These are phyloP conservation scores for Halictus rubicundus DNA, from an alignment of 1,140 invertebrate genomes.

Conservation along the genomic window DNA sequence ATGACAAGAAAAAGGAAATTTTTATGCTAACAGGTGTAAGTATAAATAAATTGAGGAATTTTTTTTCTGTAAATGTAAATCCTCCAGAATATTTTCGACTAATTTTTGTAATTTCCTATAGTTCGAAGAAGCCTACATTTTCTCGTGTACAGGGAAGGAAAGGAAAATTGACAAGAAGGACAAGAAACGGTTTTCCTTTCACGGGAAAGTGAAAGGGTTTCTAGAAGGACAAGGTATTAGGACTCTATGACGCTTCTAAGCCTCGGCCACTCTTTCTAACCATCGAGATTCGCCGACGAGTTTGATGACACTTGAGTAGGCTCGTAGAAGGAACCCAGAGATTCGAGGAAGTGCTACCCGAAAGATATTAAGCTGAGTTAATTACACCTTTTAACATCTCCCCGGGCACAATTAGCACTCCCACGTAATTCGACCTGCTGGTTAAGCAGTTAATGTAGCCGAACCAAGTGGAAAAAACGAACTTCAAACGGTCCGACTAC, in stretches of 20 bases:
- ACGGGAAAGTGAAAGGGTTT: slow-evolving; percentile 41
- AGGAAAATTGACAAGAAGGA: neutral
- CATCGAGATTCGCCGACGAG: neutral
- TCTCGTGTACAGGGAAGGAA: no score
- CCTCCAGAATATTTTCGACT: no score
- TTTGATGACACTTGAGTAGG: slow-evolving; percentile 9
- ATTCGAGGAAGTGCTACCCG: neutral
- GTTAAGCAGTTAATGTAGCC: neutral
- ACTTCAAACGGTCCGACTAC: neutral
- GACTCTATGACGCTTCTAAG: slow-evolving; percentile 50
- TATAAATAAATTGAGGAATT: no score
- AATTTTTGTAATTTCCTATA: no score
- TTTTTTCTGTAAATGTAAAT: no score
- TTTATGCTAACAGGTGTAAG: no score
- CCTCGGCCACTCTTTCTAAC: neutral
- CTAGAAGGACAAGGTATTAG: slow-evolving; percentile 53
- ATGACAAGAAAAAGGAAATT: no score
- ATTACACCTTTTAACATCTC: neutral
- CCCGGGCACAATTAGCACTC: neutral
- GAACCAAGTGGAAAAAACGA: neutral
- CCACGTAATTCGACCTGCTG: neutral
- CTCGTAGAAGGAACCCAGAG: neutral
- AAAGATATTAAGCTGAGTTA: neutral
- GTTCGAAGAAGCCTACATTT: no score
- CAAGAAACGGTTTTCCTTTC: neutral